Evolutionary conservation across 30 jellyfish, hydroid and myxozoan genomes (phyloP), one percentile per base, ranked within the genome.

Genomic region (Aurelia sp.): DNA sequence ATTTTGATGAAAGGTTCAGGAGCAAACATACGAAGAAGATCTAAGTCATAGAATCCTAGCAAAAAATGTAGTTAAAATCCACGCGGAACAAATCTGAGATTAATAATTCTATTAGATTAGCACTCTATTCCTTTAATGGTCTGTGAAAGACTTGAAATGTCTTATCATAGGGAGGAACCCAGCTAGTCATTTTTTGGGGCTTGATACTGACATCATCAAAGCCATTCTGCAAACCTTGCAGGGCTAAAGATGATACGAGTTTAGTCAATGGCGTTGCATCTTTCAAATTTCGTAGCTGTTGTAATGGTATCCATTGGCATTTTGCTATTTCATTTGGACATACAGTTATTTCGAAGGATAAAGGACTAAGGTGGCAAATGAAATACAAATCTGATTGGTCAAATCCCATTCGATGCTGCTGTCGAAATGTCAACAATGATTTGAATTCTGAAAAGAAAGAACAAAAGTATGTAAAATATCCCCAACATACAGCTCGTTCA

Each of bases 351-450:
- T 82, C 90, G 73, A 44, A 84, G 40, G 98, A 17, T 22, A 84
- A 63, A 16, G 98, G 98, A 18, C 64, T 66, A 53, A 93, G 90
- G 27, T 94, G 97, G 80, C 98, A 93, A 40, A 93, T 93, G 91
- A 88, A 93, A 90, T 93, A 93, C 18, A 93, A 71, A 60, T 93
- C 98, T 12, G 98, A 93, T 53, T 89, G 97, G 69, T 87, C 97
- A 80, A 82, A 89, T 11, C 75, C 73, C 86, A 74, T 77, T 18
- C 85, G 69, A 80, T 93, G 98, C 82, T 81, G 97, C 71, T 93
- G 97, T 58, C 98, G 97, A 47, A 93, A 86, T 13, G 95, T 65
- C 60, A 93, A 85, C 17, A 93, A 41, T 16, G 98, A 88, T 53
- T 83, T 60, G 87, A 86, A 93, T 73, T 93, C 98, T 93, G 67